Percentiles rank a stretch among this genome's conserved stretches.
Evolutionary conservation across 2,113 vertebrate species (phyloP).

Genomic region (Mustela lutreola): DNA sequence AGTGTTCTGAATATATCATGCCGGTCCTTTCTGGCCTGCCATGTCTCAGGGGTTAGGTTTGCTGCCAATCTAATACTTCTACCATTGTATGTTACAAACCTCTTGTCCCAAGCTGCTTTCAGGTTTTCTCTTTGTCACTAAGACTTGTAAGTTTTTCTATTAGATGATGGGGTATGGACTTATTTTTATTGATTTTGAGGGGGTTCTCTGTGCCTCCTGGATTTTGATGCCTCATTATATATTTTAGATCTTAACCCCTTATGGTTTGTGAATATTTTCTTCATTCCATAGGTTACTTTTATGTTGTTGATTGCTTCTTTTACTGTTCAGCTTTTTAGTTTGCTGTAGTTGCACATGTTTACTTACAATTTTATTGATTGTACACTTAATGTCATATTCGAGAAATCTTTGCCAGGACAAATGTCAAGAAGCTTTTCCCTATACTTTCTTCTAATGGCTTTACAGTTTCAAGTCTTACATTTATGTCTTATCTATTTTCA

Average conservation of each 20-base stretch:
- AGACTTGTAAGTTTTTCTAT: too few species aligned
- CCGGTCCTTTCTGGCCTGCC: too few species aligned
- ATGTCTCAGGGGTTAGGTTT: too few species aligned
- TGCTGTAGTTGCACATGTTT: not conserved
- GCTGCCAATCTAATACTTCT: too few species aligned
- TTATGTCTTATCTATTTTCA: not conserved
- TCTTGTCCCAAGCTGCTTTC: too few species aligned
- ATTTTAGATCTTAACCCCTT: not conserved
- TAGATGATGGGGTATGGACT: too few species aligned
- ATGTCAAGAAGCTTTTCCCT: not conserved
- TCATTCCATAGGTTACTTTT: not conserved
- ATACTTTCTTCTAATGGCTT: not conserved
- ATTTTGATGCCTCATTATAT: not conserved
- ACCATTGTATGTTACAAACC: too few species aligned
- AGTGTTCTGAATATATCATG: too few species aligned
- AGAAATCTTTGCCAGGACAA: not conserved
- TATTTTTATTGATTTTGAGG: too few species aligned
- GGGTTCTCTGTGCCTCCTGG: too few species aligned
- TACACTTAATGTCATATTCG: not conserved
- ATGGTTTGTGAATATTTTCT: not conserved
- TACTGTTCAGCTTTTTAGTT: not conserved
- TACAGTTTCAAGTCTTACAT: not conserved
- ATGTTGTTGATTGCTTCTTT: not conserved
- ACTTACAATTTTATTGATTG: not conserved
- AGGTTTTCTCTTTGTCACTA: too few species aligned